Percentiles rank a stretch among this genome's conserved stretches.
Conservation (phyloP, 1,140 invertebrate species). For the Artemia franciscana region DNA sequence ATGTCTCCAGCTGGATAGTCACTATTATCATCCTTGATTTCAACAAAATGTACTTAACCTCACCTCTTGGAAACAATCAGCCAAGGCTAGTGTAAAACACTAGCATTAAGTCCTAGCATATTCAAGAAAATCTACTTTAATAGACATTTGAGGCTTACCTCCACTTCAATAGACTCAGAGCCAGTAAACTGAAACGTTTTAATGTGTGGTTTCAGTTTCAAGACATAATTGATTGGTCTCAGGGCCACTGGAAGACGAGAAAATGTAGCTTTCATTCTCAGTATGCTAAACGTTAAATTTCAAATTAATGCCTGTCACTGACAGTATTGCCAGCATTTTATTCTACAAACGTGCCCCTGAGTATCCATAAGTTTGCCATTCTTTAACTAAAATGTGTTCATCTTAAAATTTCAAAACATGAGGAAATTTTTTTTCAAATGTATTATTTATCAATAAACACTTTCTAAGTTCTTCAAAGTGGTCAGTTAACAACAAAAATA, state of each 20-base stretch:
- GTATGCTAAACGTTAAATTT: no score
- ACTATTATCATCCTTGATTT: background rate
- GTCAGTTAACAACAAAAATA: no score
- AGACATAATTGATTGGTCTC: background rate
- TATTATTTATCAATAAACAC: no score
- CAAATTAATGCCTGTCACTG: no score
- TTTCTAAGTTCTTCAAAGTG: no score
- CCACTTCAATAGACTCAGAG: background rate
- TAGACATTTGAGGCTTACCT: background rate
- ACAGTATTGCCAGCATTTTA: no score
- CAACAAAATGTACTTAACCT: background rate
- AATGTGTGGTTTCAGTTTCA: background rate
- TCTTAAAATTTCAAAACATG: no score
- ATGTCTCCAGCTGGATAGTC: background rate
- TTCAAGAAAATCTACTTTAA: background rate
- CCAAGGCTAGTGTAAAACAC: background rate
- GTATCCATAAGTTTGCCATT: no score
- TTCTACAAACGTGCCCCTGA: no score
- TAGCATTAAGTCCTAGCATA: no score
- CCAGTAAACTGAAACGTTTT: background rate
- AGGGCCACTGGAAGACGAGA: background rate
- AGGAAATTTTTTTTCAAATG: no score
- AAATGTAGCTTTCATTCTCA: background rate
- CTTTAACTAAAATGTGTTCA: no score
- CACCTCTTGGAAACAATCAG: background rate